phyloP scores from a whole-genome alignment of 1,140 invertebrate genomes.

The Aphis craccivora region DNA sequence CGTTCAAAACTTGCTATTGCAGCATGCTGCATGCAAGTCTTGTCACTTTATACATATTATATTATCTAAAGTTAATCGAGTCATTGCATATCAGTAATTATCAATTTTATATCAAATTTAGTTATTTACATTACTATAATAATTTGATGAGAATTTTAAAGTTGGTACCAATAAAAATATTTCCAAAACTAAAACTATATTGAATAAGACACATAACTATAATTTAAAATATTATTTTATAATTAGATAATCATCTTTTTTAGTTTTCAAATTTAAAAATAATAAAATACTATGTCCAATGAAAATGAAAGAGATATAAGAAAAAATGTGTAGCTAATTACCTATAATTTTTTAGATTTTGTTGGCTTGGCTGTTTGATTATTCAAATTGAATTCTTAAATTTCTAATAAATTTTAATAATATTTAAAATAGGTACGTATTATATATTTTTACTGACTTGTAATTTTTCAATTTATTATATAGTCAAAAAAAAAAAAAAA shows the following conservation, averaged over 20 bases:
- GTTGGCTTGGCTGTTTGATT: background rate
- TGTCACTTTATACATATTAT: background rate
- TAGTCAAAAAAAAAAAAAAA: too few species aligned
- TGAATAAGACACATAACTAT: too few species aligned
- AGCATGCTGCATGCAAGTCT: background rate
- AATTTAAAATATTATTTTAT: too few species aligned
- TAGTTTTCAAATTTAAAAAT: too few species aligned
- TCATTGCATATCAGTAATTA: conserved; percentile 35
- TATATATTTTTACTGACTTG: too few species aligned
- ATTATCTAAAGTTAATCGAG: background rate
- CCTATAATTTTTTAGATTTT: too few species aligned
- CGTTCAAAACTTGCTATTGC: background rate
- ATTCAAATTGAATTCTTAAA: background rate
- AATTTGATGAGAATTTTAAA: background rate
- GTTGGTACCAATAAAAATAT: background rate
- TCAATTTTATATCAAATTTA: background rate
- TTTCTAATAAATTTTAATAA: background rate
- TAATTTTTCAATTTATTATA: too few species aligned
- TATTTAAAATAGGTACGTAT: too few species aligned
- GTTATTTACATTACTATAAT: background rate
- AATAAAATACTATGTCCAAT: too few species aligned
- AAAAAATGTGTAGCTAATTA: background rate
- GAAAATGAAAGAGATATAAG: too few species aligned
- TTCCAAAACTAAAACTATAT: too few species aligned
- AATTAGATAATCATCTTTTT: too few species aligned